Base-by-base conservation (phyloP, 2,888 invertebrate genomes). In the Eristalinus sepulchralis region DNA sequence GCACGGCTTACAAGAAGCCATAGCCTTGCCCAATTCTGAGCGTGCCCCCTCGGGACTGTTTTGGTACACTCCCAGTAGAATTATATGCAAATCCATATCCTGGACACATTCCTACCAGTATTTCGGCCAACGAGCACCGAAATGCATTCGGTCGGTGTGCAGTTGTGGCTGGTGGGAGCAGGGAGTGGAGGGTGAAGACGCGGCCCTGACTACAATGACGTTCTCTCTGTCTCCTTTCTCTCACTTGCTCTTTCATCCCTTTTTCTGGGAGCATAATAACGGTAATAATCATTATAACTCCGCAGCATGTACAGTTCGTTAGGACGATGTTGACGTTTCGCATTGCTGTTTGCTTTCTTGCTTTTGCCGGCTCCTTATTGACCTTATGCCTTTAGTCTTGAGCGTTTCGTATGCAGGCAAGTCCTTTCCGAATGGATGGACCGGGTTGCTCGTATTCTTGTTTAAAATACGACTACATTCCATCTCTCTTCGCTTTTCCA, bases 221-320 rank as follows among this genome's bases (percentile, higher is more conserved):
- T 63, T 31, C 33, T 39, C 39, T 39, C 39, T 39, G 13, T 4
- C 53, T 36, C 36, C 39, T n/a, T 6, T 47, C 39, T 17, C 39
- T 13, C 11, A n/a, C n/a, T 39, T 13, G n/a, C 47, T 47, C n/a
- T 39, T 13, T 13, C 2, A n/a, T 6, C 6, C n/a, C 13, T 39
- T 39, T 47, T 47, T 47, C 47, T n/a, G 57, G 67, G 77, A 66
- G 77, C 62, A 79, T 86, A 86, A 86, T 83, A 86, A 83, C 47
- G 75, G 83, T 86, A 83, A 83, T 86, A 86, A 86, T 86, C 83
- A 83, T 86, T 86, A 83, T 83, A 86, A 79, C 67, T 78, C 86
- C 78, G 83, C 82, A 86, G 78, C 70, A 79, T 79, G 86, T 82
- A 66, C 77, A 76, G 64, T 68, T 70, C 68, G 73, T 82, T 77